These are phyloP conservation scores for Halcyon badia DNA, from an alignment of 2,797 vertebrate species.

Conservation along the genomic window DNA sequence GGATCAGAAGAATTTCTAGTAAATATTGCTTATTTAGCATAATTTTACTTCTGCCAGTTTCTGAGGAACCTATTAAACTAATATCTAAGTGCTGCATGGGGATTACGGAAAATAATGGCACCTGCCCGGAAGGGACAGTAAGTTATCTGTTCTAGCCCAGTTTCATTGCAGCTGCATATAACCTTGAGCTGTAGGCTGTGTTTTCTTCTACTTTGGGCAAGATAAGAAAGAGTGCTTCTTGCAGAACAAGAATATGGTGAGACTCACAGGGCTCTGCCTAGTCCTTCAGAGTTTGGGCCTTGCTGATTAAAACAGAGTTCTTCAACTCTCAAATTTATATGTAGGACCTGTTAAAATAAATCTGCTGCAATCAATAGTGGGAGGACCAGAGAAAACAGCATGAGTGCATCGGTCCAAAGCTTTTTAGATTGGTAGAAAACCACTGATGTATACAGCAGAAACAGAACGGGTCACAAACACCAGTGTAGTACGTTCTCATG, in stretches of 20 bases:
- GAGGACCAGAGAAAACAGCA: neutral
- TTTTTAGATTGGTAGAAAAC: neutral
- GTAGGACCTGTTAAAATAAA: neutral
- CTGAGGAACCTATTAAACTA: conserved; percentile 23
- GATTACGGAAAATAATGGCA: conserved; percentile 35
- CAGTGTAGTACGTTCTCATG: neutral
- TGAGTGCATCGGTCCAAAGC: neutral
- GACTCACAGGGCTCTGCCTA: neutral
- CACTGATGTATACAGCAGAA: neutral
- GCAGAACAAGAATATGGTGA: neutral
- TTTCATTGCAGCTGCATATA: neutral
- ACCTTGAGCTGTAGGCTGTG: neutral
- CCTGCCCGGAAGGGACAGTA: neutral
- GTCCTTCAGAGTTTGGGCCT: neutral
- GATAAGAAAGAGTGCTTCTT: neutral
- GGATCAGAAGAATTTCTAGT: conserved; percentile 45
- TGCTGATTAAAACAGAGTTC: neutral
- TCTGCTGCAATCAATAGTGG: neutral
- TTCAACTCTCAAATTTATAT: neutral
- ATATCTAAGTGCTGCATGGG: neutral
- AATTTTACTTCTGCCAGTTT: conserved; percentile 35
- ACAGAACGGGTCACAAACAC: neutral
- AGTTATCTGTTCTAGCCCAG: neutral
- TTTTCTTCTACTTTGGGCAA: neutral
- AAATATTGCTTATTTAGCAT: conserved; percentile 56